Conservation (phyloP, 2,113 vertebrate genomes). For the Danionella cerebrum region DNA sequence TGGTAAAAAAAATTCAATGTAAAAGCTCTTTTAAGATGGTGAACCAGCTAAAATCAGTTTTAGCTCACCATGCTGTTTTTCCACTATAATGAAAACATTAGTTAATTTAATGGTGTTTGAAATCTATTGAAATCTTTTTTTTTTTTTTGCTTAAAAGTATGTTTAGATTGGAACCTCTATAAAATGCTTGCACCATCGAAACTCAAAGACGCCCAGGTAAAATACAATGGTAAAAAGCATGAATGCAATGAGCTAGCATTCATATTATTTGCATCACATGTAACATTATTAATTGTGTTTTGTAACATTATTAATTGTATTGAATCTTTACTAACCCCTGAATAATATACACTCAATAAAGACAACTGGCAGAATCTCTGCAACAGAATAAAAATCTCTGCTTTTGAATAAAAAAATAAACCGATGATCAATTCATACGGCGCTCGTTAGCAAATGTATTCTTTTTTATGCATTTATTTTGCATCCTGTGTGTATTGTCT, state of each 20-base stretch:
- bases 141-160: slow-evolving; percentile 1
- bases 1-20: background rate
- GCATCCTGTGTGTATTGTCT: slow-evolving; percentile 53
- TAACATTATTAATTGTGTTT: too few relatives aligned
- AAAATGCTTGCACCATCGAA: slow-evolving; percentile 1
- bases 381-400: too few relatives aligned
- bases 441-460: slow-evolving; percentile 16
- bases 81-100: too few relatives aligned
- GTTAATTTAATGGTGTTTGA: too few relatives aligned
- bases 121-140: too few relatives aligned
- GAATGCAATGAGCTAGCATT: too few relatives aligned
- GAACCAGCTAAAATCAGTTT: too few relatives aligned
- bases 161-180: background rate
- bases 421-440: slow-evolving; percentile 43
- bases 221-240: background rate
- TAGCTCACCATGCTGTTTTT: too few relatives aligned
- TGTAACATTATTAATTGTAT: too few relatives aligned
- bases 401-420: slow-evolving; percentile 38
- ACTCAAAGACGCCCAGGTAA: background rate
- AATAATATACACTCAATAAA: background rate
- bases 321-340: slow-evolving; percentile 6
- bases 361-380: slow-evolving; percentile 2
- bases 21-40: background rate
- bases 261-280: too few relatives aligned
- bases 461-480: background rate